phyloP scores from a whole-genome alignment of 64 coral and sea anemone species.

The Pocillopora damicornis region DNA sequence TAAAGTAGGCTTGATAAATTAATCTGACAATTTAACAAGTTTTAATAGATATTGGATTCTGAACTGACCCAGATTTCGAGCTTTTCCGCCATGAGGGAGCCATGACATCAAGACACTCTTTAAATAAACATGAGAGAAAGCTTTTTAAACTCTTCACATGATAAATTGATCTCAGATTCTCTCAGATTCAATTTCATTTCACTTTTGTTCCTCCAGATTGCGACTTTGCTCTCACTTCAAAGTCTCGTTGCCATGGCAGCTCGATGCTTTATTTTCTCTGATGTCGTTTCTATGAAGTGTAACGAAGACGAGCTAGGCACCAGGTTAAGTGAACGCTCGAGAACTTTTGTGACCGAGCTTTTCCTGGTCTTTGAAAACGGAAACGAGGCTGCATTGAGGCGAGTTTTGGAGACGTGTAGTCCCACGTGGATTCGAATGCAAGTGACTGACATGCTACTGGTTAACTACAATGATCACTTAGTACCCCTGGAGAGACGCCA shows the following conservation, averaged over 20 bases:
- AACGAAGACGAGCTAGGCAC: slow-evolving; percentile 11
- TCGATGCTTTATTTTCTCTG: slow-evolving; percentile 45
- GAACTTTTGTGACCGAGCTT: slow-evolving; percentile 66
- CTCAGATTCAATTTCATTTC: too few species aligned
- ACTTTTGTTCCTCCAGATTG: slow-evolving; percentile 33
- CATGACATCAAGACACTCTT: too few species aligned
- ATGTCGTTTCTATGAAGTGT: slow-evolving; percentile 30
- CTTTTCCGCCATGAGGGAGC: too few species aligned
- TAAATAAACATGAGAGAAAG: too few species aligned
- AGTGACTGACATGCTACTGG: slow-evolving; percentile 64
- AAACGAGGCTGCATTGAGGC: slow-evolving; percentile 30
- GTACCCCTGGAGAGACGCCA: slow-evolving; percentile 59
- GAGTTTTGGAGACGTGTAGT: slow-evolving; percentile 72
- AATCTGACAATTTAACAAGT: too few species aligned
- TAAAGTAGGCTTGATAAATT: too few species aligned
- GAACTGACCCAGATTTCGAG: too few species aligned
- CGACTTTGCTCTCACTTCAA: slow-evolving; percentile 57
- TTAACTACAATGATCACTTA: slow-evolving; percentile 57
- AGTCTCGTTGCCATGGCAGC: slow-evolving; percentile 64
- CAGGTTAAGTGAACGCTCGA: slow-evolving; percentile 49
- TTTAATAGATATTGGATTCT: too few species aligned
- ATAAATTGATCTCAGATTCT: too few species aligned
- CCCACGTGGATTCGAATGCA: slow-evolving; percentile 75
- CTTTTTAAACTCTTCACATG: too few species aligned
- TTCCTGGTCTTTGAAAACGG: slow-evolving; percentile 40